Evolutionary conservation across 2,888 invertebrate genomes (phyloP), one percentile per base, ranked within the genome.

Genomic region (Pammene aurita): DNA sequence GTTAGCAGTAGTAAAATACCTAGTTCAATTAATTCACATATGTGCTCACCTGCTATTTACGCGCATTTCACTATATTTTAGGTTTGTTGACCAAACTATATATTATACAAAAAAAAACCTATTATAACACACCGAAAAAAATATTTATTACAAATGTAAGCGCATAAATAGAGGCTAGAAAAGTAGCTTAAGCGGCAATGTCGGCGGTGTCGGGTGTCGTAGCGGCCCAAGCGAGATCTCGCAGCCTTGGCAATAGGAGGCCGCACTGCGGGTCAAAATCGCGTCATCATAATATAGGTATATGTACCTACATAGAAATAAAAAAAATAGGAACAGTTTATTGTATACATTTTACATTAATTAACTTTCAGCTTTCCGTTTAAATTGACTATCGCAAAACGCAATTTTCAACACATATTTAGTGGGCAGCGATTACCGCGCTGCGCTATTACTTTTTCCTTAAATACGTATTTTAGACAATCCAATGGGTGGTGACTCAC

Each of bases 401-500:
- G 26, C 9, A 54, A 13, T 34, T 54, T 34, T 7, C 26, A 26
- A 11, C 18, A 5, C 50, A 42, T 38, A 38, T 9, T 7, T 10
- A 52, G 34, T n/a, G 5, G 34, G 52, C n/a, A 9, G n/a, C 46
- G 54, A 52, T 44, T 34, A 46, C 48, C 58, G 41, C 46, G 64
- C 58, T 44, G 41, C 46, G 64, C 58, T 44, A 54, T 60, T 42
- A 58, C 60, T 65, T 69, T 62, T 65, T 65, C 69, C 55, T 42
- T 58, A 68, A 66, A 65, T 78, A 82, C 75, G 77, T 74, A 41
- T 41, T 41, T 18, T 50, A 76, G 75, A 73, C 68, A 68, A 74
- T 57, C 74, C 63, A 72, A 75, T 76, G 73, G 76, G 72, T 74
- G 72, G 74, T 88, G 88, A 89, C 76, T 88, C 87, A 86, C 73